Evolutionary conservation across 2,797 vertebrate genomes (phyloP).

Genomic region (Microhierax caerulescens): DNA sequence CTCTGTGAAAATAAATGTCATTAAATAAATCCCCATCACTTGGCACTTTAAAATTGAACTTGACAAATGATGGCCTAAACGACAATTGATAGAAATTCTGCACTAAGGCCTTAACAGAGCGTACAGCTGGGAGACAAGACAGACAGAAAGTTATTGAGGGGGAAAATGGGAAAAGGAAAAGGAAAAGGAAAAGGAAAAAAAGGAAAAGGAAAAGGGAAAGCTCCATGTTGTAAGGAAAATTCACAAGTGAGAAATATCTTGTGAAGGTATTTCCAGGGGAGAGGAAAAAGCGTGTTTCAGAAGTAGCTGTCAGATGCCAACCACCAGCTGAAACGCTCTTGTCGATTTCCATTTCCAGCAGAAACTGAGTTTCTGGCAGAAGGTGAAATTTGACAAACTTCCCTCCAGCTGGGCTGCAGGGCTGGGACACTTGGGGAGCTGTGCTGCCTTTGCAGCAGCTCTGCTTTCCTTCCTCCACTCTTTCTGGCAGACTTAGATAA

Average conservation of each 20-base stretch:
- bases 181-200: background rate
- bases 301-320: background rate
- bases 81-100: background rate
- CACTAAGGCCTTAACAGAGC: background rate
- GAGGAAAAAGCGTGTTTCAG: background rate
- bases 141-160: background rate
- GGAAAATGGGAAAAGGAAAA: background rate
- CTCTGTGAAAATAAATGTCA: background rate
- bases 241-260: background rate
- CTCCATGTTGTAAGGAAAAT: background rate
- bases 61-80: slow-evolving; percentile 6
- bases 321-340: background rate
- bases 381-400: background rate
- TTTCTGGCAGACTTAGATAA: background rate
- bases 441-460: background rate
- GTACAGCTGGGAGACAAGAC: background rate
- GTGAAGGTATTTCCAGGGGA: background rate
- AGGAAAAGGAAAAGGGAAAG: background rate
- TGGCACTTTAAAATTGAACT: background rate
- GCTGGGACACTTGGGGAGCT: background rate
- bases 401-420: background rate
- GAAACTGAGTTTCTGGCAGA: background rate
- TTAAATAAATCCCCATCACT: slow-evolving; percentile 5
- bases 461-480: background rate
- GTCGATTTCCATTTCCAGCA: background rate